Evolutionary conservation across 2,113 vertebrate genomes (phyloP), one percentile per base, ranked within the genome.

Genomic region (Platanista minor): DNA sequence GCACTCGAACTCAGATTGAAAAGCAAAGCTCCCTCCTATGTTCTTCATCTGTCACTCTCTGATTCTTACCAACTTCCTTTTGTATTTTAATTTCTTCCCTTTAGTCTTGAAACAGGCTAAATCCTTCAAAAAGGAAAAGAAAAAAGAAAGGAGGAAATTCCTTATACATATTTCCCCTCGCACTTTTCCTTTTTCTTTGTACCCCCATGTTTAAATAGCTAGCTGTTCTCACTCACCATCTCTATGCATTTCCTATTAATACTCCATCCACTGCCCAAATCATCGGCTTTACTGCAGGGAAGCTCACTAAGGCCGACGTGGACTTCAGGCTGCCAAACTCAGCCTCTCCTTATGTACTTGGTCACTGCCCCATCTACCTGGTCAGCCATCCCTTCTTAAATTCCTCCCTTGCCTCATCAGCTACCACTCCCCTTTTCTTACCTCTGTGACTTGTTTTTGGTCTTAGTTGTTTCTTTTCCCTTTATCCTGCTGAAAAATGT

Each of bases 281-380:
- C 39, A 25, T 41, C 23, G n/a, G 25, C 43, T 71, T 33, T 41
- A 7, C 21, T 46, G 59, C n/a, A 20, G 64, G 20, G 43, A 52
- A 62, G 9, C 25, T 87, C 27, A 10, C 10, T 21, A 10, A 69
- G 67, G 14, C 29, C 29, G 21, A 33, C 9, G 5, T 62, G 49
- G 52, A 31, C 94, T 83, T 81, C 6, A 15, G 12, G 0, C 18
- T 67, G 82, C 41, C 7, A 3, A 54, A 61, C n/a, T 87, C 66
- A 87, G 21, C 13, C 71, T 85, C 46, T 78, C 12, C 36, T 33
- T 20, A 1, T 13, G 43, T 39, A 23, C 43, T 41, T 31, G 21
- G 10, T 77, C 0, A 4, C 36, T 23, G 17, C 14, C 23, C 49
- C 10, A 2, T 36, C 13, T 23, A 2, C 27, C 0, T 11, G 57